Conservation (phyloP, 2,113 vertebrate genomes). For the Salvelinus fontinalis region DNA sequence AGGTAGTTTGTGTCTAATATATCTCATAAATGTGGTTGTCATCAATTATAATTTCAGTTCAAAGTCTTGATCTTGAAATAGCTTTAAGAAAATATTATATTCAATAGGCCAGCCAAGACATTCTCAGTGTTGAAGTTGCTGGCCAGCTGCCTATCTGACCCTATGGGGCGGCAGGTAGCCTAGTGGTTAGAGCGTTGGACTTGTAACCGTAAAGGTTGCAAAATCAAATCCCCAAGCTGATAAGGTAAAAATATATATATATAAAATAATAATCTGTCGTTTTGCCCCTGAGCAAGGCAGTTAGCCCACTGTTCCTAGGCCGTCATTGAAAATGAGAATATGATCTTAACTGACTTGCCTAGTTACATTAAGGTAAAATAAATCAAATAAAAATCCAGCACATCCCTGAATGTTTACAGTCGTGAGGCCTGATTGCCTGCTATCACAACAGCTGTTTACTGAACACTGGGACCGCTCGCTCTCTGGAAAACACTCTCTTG, state of each 20-base stretch:
- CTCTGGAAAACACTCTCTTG: slow-evolving; percentile 65
- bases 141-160: slow-evolving; percentile 34
- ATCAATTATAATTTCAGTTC: neutral
- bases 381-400: slow-evolving; percentile 20
- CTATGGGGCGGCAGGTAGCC: neutral
- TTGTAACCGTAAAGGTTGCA: too few species aligned
- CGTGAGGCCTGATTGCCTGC: slow-evolving; percentile 65
- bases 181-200: neutral
- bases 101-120: neutral
- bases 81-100: neutral
- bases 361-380: too few species aligned
- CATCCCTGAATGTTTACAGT: slow-evolving; percentile 15
- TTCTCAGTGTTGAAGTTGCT: slow-evolving; percentile 31
- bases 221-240: too few species aligned
- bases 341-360: too few species aligned
- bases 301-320: too few species aligned
- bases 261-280: too few species aligned
- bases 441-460: slow-evolving; percentile 75
- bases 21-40: too few species aligned
- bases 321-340: too few species aligned
- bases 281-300: too few species aligned
- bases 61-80: neutral
- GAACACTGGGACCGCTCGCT: slow-evolving; percentile 74
- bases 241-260: too few species aligned
- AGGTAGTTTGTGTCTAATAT: too few species aligned